Percentiles rank a stretch among this genome's conserved stretches.
These are phyloP conservation scores for Drosophila mettleri DNA, from an alignment of 2,888 invertebrate species.

Conservation along the genomic window DNA sequence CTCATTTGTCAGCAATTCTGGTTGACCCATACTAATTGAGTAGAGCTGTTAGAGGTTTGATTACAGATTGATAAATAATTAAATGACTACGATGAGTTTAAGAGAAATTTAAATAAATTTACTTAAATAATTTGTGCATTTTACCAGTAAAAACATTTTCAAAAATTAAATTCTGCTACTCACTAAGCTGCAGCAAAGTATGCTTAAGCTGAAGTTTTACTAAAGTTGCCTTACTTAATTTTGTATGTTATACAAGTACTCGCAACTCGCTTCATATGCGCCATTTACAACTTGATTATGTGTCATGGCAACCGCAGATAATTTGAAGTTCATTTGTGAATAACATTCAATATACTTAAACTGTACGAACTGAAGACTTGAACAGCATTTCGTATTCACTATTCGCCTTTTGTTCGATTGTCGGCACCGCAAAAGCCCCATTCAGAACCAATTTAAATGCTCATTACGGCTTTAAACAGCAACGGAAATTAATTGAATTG, in stretches of 20 bases:
- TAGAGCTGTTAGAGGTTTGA: neutral
- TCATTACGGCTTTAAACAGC: constrained; percentile 76
- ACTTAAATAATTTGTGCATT: neutral
- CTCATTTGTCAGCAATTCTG: constrained; percentile 21
- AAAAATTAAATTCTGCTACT: too few species aligned
- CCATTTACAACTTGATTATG: constrained; percentile 3
- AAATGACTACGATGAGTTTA: neutral
- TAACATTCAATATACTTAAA: constrained; percentile 46
- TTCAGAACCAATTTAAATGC: constrained; percentile 76
- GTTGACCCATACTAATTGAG: constrained; percentile 10
- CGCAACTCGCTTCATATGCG: neutral
- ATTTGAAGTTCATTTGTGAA: constrained; percentile 41
- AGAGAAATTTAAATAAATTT: neutral
- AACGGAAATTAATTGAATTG: constrained; percentile 78
- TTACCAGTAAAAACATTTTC: too few species aligned
- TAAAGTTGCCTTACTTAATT: too few species aligned
- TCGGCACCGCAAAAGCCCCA: constrained; percentile 64
- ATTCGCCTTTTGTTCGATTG: constrained; percentile 70
- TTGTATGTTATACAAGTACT: neutral
- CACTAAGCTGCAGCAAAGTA: too few species aligned
- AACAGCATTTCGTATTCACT: constrained; percentile 19
- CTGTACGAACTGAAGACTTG: constrained; percentile 19
- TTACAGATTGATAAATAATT: neutral
- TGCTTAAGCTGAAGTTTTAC: too few species aligned
- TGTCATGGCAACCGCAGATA: constrained; percentile 17